Evolutionary conservation across 2,797 vertebrate species (phyloP).

Genomic region (Liasis olivaceus): DNA sequence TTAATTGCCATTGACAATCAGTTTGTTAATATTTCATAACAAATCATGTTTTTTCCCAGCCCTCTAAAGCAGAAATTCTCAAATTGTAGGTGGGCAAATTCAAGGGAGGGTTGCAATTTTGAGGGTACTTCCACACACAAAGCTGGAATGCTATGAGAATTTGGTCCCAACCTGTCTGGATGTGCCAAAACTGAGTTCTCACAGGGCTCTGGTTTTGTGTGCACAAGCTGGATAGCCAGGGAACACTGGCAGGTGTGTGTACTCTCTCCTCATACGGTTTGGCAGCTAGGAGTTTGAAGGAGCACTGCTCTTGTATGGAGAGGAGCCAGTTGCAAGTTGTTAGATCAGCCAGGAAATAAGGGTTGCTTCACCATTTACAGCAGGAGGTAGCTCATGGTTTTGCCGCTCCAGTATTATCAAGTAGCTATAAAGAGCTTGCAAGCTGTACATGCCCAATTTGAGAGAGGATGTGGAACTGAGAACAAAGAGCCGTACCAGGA

Average conservation of each 20-base stretch:
- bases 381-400: not conserved
- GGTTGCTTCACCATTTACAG: not conserved
- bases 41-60: not conserved
- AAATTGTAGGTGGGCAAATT: not conserved
- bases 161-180: not conserved
- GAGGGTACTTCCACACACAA: not conserved
- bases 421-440: not conserved
- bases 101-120: not conserved
- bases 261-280: not conserved
- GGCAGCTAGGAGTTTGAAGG: too few species aligned
- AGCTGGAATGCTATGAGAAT: not conserved
- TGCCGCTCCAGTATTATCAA: not conserved
- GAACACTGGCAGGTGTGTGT: not conserved
- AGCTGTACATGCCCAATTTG: not conserved
- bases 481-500: not conserved
- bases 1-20: not conserved
- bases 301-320: not conserved
- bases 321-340: not conserved
- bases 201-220: not conserved
- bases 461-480: not conserved
- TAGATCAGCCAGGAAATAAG: not conserved
- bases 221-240: not conserved
- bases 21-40: not conserved
- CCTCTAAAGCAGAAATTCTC: not conserved
- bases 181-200: not conserved